A percentile compares a stretch with the other conserved stretches of the same genome.
Conservation (phyloP, 2,113 vertebrate genomes). For the Oceanodroma tethys region DNA sequence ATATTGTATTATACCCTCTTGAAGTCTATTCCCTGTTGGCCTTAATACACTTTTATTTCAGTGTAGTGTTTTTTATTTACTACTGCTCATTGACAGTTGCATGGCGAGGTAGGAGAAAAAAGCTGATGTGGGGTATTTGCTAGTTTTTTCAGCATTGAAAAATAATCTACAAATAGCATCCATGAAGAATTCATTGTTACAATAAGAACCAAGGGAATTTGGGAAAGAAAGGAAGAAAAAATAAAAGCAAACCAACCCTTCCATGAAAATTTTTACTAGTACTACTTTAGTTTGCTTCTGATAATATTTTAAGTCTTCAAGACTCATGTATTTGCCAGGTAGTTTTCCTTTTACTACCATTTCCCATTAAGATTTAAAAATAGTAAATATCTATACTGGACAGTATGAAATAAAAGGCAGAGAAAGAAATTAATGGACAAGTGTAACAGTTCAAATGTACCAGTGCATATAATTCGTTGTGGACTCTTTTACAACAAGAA, state of each 20-base stretch:
- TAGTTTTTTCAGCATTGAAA: neutral
- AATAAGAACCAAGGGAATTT: neutral
- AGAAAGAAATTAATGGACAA: neutral
- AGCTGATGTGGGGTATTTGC: neutral
- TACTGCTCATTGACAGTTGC: neutral
- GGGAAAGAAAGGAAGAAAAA: neutral
- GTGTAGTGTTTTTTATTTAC: neutral
- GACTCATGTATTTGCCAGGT: neutral
- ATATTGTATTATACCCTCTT: neutral
- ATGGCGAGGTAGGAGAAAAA: neutral
- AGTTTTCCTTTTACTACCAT: neutral
- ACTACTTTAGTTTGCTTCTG: neutral
- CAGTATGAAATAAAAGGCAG: neutral
- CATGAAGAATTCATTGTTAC: neutral
- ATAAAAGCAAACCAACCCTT: neutral
- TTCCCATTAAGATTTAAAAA: neutral
- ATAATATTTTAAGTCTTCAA: neutral
- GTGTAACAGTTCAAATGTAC: neutral
- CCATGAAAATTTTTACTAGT: neutral
- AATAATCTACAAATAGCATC: neutral
- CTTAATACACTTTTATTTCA: neutral
- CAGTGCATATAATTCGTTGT: neutral
- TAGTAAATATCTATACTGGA: neutral
- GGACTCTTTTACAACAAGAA: neutral
- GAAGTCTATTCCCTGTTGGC: neutral